These are phyloP conservation scores for Odontesthes bonariensis DNA, from an alignment of 2,113 vertebrate genomes.

Conservation along the genomic window DNA sequence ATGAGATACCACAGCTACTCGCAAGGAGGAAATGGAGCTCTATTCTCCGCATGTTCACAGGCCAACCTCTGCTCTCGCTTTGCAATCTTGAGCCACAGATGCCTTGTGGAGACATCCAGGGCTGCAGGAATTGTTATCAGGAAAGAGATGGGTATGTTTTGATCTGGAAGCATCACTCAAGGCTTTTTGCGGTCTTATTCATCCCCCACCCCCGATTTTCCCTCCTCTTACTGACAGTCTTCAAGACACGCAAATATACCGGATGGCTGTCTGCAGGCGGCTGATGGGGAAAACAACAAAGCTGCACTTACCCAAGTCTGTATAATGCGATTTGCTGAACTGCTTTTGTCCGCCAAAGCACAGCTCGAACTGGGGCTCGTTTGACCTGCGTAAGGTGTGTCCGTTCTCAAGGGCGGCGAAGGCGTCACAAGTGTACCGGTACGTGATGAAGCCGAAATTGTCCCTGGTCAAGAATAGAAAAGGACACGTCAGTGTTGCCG, in stretches of 20 bases:
- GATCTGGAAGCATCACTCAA: conserved; percentile 58
- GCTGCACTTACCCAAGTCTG: conserved; percentile 93
- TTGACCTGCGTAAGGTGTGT: conserved; percentile 93
- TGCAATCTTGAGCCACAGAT: conserved; percentile 35
- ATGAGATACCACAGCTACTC: conserved; percentile 10
- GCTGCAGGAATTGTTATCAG: conserved; percentile 36
- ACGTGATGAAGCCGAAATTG: conserved; percentile 99
- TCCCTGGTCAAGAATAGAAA: conserved; percentile 89
- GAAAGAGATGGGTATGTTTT: conserved; percentile 37
- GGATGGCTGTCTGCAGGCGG: conserved; percentile 44
- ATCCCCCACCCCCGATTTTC: not conserved
- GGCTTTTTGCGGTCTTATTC: conserved; percentile 20
- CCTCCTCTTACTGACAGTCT: conserved; percentile 27
- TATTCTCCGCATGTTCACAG: conserved; percentile 39
- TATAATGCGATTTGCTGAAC: conserved; percentile 97
- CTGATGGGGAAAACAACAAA: conserved; percentile 55
- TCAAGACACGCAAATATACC: conserved; percentile 33
- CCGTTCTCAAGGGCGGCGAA: conserved; percentile 98
- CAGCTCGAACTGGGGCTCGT: conserved; percentile 95
- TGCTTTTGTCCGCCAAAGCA: conserved; percentile 98
- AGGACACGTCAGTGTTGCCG: conserved; percentile 55
- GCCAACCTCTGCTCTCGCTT: conserved; percentile 61
- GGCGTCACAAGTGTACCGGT: conserved; percentile 98
- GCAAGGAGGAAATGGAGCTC: conserved; percentile 21
- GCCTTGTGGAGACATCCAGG: conserved; percentile 42